Percentiles rank a stretch among this genome's conserved stretches.
Evolutionary conservation across 2,888 invertebrate species (phyloP).

Genomic region (Lordiphosa andalusiaca): DNA sequence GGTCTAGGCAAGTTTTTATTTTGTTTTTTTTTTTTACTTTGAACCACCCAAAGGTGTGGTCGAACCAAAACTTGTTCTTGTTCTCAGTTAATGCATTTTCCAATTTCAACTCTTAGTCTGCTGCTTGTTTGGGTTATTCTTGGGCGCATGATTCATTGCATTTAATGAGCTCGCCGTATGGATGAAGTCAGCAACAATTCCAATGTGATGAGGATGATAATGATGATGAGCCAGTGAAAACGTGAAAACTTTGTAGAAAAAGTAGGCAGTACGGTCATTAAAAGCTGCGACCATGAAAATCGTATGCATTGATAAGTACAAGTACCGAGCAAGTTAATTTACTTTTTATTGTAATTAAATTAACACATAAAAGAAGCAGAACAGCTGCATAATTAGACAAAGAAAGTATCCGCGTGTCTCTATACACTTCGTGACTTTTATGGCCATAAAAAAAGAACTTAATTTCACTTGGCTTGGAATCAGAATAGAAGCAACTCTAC

Average conservation of each 20-base stretch:
- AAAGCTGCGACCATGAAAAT: slow-evolving; percentile 52
- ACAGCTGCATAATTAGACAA: slow-evolving; percentile 69
- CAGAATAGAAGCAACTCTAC: slow-evolving; percentile 34
- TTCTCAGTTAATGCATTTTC: slow-evolving; percentile 10
- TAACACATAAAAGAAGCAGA: slow-evolving; percentile 57
- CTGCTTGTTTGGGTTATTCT: slow-evolving; percentile 32
- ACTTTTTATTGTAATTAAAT: slow-evolving; percentile 71
- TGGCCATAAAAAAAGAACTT: slow-evolving; percentile 50
- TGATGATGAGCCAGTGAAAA: slow-evolving; percentile 15
- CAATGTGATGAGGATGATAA: slow-evolving; percentile 21
- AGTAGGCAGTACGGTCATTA: slow-evolving; percentile 46
- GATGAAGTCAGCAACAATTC: slow-evolving; percentile 54
- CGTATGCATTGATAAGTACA: slow-evolving; percentile 54
- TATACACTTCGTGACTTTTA: slow-evolving; percentile 54
- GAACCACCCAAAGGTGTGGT: slow-evolving; percentile 48
- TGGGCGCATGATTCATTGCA: slow-evolving; percentile 56
- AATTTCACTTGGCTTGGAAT: slow-evolving; percentile 66
- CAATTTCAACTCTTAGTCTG: slow-evolving; percentile 25
- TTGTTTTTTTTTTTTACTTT: slow-evolving; percentile 15
- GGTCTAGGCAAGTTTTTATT: slow-evolving; percentile 42
- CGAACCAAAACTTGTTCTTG: slow-evolving; percentile 57
- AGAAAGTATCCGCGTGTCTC: slow-evolving; percentile 56
- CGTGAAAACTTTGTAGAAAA: slow-evolving; percentile 47
- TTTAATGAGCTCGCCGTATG: slow-evolving; percentile 52
- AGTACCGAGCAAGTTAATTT: slow-evolving; percentile 54